Base-by-base conservation (phyloP, 2,888 invertebrate species). In the Pardosa pseudoannulata region DNA sequence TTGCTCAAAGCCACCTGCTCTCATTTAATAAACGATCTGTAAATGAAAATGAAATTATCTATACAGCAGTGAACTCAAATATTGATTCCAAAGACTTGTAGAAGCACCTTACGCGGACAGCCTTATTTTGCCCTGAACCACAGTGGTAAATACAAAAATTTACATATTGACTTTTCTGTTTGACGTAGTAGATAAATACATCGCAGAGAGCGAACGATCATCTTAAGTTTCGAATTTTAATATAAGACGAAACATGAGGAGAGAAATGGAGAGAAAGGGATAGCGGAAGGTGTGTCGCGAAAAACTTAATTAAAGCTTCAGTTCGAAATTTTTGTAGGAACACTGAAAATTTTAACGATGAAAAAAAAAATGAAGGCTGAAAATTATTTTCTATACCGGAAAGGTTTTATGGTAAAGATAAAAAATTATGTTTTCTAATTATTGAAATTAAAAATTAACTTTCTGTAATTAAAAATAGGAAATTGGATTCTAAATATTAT, bases 21-120 rank as follows among this genome's bases (percentile, higher is more conserved):
- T 56, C 5, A 56, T 56, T 23, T 56, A 23, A n/a, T n/a, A n/a
- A 56, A 56, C 11, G 23, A 56, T 56, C 56, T 56, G 56, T 5
- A 56, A 23, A 56, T 56, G 56, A 56, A 56, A 56, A 56, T 56
- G 19, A 56, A 23, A 56, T 56, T 56, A 56, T 56, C 19, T 9
- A 5, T 56, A 23, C 23, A 23, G 56, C 23, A 23, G 56, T 56
- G 23, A 56, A 23, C 56, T 5, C 56, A 5, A 7, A 56, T 56
- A 56, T 56, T 56, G 23, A 56, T 56, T 56, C 56, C 23, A 23
- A 56, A 56, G 23, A 56, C 6, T 56, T 56, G 23, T 23, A 23
- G 56, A 23, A 56, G 3, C 16, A 5, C 23, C 41, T 56, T 16
- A 19, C 16, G 56, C 56, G 23, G 56, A 56, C 56, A 23, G 23